Conservation (phyloP, 2,888 invertebrate species). For the Cantharis rufa region DNA sequence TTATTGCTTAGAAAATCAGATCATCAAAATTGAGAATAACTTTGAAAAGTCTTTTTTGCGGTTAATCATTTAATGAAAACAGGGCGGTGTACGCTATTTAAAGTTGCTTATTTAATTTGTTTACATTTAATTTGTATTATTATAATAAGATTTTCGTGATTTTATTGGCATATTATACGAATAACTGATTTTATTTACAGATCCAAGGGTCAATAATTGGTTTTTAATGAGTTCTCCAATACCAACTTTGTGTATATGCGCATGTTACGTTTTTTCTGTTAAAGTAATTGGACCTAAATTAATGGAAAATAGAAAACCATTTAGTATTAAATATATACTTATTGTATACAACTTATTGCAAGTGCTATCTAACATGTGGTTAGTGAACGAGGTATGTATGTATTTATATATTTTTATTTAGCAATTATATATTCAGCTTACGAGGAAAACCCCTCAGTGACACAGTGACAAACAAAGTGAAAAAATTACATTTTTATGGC, state of each 20-base stretch:
- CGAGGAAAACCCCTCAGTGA: too few species aligned
- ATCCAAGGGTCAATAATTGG: constrained; percentile 88
- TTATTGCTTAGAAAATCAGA: too few species aligned
- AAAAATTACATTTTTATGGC: too few species aligned
- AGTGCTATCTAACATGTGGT: constrained; percentile 87
- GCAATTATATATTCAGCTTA: too few species aligned
- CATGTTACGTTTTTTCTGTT: constrained; percentile 82
- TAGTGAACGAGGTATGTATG: constrained; percentile 83
- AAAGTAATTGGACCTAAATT: constrained; percentile 80
- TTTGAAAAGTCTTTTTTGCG: too few species aligned
- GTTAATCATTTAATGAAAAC: too few species aligned
- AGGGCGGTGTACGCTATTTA: too few species aligned
- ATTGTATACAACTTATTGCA: constrained; percentile 88
- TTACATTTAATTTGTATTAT: background rate
- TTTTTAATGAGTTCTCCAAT: constrained; percentile 87
- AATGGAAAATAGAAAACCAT: constrained; percentile 90
- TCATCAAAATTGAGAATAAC: too few species aligned
- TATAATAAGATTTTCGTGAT: background rate
- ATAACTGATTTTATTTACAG: constrained; percentile 59
- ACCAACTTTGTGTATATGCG: constrained; percentile 81
- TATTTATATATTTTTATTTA: too few species aligned
- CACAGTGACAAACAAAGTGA: too few species aligned
- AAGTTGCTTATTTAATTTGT: background rate
- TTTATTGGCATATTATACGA: background rate
- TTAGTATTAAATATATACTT: constrained; percentile 77